Percentiles rank a stretch among this genome's conserved stretches.
Conservation (phyloP, 2,888 invertebrate species). For the Drosophila lacicola region DNA sequence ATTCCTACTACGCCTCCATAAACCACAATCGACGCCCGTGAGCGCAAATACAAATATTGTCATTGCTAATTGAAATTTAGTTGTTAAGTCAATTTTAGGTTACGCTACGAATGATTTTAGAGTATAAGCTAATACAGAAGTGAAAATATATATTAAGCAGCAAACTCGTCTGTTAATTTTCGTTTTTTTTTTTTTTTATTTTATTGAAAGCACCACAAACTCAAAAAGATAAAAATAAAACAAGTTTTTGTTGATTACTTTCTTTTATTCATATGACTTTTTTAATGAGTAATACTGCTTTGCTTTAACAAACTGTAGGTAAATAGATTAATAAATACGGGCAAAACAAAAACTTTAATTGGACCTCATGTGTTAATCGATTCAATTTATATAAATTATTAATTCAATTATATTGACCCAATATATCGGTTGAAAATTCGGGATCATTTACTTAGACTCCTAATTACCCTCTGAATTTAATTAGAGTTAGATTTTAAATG, state of each 20-base stretch:
- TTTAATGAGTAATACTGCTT: conserved; percentile 55
- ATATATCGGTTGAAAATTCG: conserved; percentile 21
- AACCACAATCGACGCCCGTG: conserved; percentile 44
- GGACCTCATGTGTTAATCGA: conserved; percentile 60
- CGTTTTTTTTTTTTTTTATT: conserved; percentile 8
- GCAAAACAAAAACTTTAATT: conserved; percentile 49
- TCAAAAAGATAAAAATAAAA: conserved; percentile 50
- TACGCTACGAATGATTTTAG: conserved; percentile 71
- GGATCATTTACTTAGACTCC: conserved; percentile 16
- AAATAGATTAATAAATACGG: conserved; percentile 37
- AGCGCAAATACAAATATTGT: conserved; percentile 65
- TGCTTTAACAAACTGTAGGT: conserved; percentile 60
- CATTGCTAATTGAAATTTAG: conserved; percentile 74
- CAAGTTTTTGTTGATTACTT: conserved; percentile 60
- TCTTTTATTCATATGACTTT: conserved; percentile 62
- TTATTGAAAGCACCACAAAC: conserved; percentile 11
- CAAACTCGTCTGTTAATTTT: conserved; percentile 24
- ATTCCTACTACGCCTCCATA: conserved; percentile 58
- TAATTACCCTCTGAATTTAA: conserved; percentile 19
- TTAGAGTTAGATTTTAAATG: conserved; percentile 37
- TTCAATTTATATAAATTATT: conserved; percentile 52
- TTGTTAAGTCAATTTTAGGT: conserved; percentile 67
- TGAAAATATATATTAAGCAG: conserved; percentile 51
- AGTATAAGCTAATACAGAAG: conserved; percentile 55
- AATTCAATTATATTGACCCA: conserved; percentile 32